These are phyloP conservation scores for Prietella phreatophila DNA, from an alignment of 2,113 vertebrate genomes.

Conservation along the genomic window DNA sequence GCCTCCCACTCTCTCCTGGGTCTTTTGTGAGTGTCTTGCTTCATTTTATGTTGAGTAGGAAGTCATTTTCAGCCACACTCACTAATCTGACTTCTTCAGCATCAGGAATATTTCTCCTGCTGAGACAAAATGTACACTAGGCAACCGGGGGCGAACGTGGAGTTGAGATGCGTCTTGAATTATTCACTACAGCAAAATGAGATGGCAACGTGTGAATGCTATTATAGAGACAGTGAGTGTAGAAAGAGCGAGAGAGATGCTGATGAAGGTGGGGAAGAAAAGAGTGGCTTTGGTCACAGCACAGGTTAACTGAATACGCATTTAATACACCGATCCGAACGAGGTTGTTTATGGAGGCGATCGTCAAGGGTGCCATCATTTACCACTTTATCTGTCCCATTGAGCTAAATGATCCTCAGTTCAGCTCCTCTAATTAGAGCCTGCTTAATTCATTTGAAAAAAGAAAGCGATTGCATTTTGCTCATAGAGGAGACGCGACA, in stretches of 20 bases:
- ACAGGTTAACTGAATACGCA: not conserved
- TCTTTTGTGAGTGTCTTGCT: conserved; percentile 6
- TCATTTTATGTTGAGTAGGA: conserved; percentile 17
- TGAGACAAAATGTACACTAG: conserved; percentile 1
- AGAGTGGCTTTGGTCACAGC: not conserved
- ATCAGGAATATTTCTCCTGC: not conserved
- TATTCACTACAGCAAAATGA: conserved; percentile 40
- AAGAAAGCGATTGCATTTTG: not conserved
- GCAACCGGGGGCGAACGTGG: not conserved
- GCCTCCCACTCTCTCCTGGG: conserved; percentile 20
- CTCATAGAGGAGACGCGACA: not conserved
- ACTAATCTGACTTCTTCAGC: not conserved
- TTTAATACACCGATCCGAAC: not conserved
- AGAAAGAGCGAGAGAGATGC: not conserved
- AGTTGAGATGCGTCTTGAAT: conserved; percentile 28
- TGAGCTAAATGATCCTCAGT: not conserved
- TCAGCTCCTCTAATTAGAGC: not conserved
- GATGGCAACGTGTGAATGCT: conserved; percentile 32
- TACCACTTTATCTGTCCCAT: conserved; percentile 18
- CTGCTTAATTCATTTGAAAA: not conserved
- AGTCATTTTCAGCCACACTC: conserved; percentile 14
- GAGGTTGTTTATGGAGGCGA: not conserved
- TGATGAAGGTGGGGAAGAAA: not conserved
- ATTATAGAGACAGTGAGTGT: not conserved
- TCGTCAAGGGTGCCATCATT: not conserved